Conservation (phyloP, 2,113 vertebrate species). For the Asarcornis scutulata region DNA sequence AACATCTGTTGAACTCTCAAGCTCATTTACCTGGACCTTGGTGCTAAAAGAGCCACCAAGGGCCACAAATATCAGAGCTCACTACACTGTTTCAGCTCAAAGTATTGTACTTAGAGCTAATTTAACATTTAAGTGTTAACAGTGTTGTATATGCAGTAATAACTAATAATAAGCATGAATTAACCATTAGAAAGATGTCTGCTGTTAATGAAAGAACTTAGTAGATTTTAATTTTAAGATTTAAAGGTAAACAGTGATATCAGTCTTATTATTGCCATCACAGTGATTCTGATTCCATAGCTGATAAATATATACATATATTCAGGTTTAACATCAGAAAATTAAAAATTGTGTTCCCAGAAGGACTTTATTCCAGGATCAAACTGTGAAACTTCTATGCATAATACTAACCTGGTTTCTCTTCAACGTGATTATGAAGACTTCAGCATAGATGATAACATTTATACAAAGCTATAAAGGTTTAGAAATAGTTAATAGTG, state of each 20-base stretch:
- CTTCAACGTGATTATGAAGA: not conserved
- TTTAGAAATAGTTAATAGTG: not conserved
- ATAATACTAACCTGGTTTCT: not conserved
- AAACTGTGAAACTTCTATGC: not conserved
- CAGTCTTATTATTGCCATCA: not conserved
- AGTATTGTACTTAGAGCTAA: not conserved
- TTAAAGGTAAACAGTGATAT: not conserved
- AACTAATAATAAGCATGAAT: not conserved
- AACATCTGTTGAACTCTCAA: not conserved
- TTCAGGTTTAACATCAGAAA: not conserved
- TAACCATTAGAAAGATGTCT: not conserved
- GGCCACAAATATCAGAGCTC: not conserved
- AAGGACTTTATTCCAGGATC: not conserved
- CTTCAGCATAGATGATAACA: not conserved
- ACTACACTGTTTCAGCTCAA: not conserved
- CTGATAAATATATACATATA: not conserved
- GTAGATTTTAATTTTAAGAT: not conserved
- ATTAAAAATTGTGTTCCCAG: not conserved
- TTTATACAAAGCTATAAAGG: not conserved
- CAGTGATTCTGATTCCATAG: rapidly evolving
- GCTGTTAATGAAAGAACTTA: not conserved
- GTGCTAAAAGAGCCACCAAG: not conserved
- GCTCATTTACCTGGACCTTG: not conserved
- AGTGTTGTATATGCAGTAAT: not conserved
- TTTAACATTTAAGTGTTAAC: not conserved